Conservation (phyloP, 2,797 vertebrate genomes). For the Jordanella pulchra region DNA sequence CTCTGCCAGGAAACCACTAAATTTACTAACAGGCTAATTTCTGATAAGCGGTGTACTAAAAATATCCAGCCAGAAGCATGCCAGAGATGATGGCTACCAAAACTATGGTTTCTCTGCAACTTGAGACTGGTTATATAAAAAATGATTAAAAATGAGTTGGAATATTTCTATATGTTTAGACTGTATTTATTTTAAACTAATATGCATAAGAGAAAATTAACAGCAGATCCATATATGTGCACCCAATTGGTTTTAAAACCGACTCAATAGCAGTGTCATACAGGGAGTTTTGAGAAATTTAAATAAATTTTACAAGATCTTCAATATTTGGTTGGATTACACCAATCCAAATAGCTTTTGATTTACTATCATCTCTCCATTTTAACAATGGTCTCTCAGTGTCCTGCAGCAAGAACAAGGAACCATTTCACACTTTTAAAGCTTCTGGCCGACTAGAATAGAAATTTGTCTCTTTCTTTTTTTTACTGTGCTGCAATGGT, state of each 20-base stretch:
- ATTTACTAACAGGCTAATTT: too few relatives aligned
- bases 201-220: too few relatives aligned
- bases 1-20: not conserved
- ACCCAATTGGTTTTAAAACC: too few relatives aligned
- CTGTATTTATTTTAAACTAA: too few relatives aligned
- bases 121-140: too few relatives aligned
- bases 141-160: too few relatives aligned
- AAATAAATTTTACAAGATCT: not conserved
- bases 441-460: conserved; percentile 39
- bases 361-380: conserved; percentile 41
- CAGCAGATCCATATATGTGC: too few relatives aligned
- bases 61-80: too few relatives aligned
- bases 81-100: too few relatives aligned
- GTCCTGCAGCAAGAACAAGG: conserved; percentile 28
- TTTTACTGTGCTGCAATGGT: conserved; percentile 25
- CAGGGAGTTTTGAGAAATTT: not conserved
- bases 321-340: not conserved
- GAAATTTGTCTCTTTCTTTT: conserved; percentile 11
- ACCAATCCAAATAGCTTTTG: conserved; percentile 28
- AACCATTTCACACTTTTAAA: conserved; percentile 48
- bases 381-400: conserved; percentile 44
- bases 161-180: too few relatives aligned
- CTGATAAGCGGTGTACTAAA: too few relatives aligned
- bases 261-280: not conserved
- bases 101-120: too few relatives aligned